A percentile compares a stretch with the other conserved stretches of the same genome.
Conservation (phyloP, 2,888 invertebrate species). For the Achlya flavicornis region DNA sequence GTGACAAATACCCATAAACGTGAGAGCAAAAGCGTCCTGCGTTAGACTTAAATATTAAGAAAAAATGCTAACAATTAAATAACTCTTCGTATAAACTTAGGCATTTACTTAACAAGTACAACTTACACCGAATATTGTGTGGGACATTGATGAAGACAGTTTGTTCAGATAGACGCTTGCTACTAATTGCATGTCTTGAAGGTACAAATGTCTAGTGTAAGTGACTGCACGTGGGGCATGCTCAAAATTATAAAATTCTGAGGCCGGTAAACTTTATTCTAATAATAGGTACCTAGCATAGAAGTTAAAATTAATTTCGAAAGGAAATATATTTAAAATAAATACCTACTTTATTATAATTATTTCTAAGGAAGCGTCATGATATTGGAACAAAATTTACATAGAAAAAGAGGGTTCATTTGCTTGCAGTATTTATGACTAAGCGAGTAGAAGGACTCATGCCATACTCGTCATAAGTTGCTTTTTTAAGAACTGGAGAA, state of each 20-base stretch:
- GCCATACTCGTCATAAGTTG: conserved; percentile 6
- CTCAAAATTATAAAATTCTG: conserved; percentile 21
- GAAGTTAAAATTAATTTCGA: conserved; percentile 41
- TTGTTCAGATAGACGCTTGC: conserved; percentile 27
- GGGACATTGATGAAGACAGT: conserved; percentile 24
- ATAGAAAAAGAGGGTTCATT: conserved; percentile 8
- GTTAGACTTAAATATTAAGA: conserved; percentile 74
- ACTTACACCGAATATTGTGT: conserved; percentile 64
- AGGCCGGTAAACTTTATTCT: conserved; percentile 25
- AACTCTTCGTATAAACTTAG: conserved; percentile 79
- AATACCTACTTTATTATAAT: conserved; percentile 53
- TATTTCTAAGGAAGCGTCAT: conserved; percentile 67
- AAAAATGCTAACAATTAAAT: conserved; percentile 77
- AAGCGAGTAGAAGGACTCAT: conserved; percentile 22
- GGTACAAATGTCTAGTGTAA: conserved; percentile 3
- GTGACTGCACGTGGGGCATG: not conserved
- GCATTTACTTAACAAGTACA: conserved; percentile 77
- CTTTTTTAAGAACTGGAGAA: not conserved
- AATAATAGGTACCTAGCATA: conserved; percentile 28
- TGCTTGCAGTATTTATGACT: conserved; percentile 15
- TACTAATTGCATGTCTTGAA: conserved; percentile 35
- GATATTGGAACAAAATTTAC: conserved; percentile 48
- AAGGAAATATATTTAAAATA: conserved; percentile 43
- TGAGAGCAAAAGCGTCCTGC: conserved; percentile 65
- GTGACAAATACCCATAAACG: conserved; percentile 34